Conservation (phyloP, 2,797 vertebrate genomes). For the Moxostoma hubbsi region DNA sequence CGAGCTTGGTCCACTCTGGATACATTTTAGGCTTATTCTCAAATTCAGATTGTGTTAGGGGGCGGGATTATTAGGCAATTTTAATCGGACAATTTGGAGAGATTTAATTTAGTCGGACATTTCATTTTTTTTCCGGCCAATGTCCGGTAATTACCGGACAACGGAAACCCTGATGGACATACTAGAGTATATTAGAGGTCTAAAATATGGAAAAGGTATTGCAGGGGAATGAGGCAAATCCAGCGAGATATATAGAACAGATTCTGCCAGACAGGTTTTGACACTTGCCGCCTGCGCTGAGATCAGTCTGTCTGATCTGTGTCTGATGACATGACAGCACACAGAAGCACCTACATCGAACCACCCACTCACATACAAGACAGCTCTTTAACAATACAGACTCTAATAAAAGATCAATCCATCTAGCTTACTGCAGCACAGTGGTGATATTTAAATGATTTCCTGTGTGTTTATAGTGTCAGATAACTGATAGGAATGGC, state of each 20-base stretch:
- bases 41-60: no score
- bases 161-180: no score
- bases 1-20: no score
- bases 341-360: slow-evolving; percentile 36
- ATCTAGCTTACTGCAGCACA: slow-evolving; percentile 9
- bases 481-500: not conserved
- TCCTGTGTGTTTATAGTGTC: slow-evolving; percentile 23
- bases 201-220: slow-evolving; percentile 20
- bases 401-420: slow-evolving; percentile 44
- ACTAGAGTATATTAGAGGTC: no score
- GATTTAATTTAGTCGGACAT: no score
- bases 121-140: no score
- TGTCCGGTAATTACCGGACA: no score
- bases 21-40: no score
- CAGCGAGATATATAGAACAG: slow-evolving; percentile 26
- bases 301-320: slow-evolving; percentile 46
- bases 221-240: slow-evolving; percentile 17
- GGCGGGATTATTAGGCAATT: no score
- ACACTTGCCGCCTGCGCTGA: slow-evolving; percentile 52
- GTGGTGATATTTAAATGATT: not conserved
- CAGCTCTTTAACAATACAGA: slow-evolving; percentile 40
- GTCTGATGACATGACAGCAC: slow-evolving; percentile 54
- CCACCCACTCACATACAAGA: slow-evolving; percentile 42
- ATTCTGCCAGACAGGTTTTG: slow-evolving; percentile 54
- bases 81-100: no score